Percentiles rank a stretch among this genome's conserved stretches.
These are phyloP conservation scores for Centropristis striata DNA, from an alignment of 2,113 vertebrate genomes.

Conservation along the genomic window DNA sequence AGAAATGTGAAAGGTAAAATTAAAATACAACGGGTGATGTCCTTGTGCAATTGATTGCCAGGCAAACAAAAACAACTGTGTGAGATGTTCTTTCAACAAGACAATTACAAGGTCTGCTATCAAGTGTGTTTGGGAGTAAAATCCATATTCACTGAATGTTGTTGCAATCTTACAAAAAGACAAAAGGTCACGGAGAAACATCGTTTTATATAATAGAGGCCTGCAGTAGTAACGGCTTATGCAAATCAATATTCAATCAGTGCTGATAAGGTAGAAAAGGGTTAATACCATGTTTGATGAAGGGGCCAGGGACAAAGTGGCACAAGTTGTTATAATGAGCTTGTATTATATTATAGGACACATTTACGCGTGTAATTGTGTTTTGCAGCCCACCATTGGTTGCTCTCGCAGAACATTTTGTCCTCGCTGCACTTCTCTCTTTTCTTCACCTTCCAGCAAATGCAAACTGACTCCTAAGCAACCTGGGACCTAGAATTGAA, in stretches of 20 bases:
- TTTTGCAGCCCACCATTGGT: conserved; percentile 23
- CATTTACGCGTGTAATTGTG: conserved; percentile 29
- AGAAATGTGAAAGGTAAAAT: conserved; percentile 2
- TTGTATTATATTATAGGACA: conserved; percentile 23
- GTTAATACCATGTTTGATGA: conserved; percentile 47
- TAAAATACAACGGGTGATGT: background rate
- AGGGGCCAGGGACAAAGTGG: conserved; percentile 29
- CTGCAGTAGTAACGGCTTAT: conserved; percentile 3
- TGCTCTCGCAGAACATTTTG: conserved; percentile 11
- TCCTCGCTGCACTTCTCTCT: conserved; percentile 3
- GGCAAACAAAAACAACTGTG: conserved; percentile 2
- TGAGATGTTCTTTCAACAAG: conserved; percentile 8
- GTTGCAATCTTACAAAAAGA: conserved; percentile 18
- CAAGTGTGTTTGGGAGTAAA: conserved; percentile 21
- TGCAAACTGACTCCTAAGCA: conserved; percentile 31
- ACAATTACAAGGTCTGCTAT: conserved; percentile 22
- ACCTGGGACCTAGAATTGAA: conserved; percentile 16
- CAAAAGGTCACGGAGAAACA: conserved; percentile 8
- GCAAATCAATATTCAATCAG: conserved; percentile 52
- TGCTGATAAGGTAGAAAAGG: conserved; percentile 11
- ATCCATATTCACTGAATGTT: conserved; percentile 10
- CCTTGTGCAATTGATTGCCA: background rate
- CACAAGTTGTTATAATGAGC: conserved; percentile 36
- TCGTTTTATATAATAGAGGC: conserved; percentile 7
- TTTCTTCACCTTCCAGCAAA: conserved; percentile 17